Evolutionary conservation across 1,140 invertebrate species (phyloP), one percentile per base, ranked within the genome.

Genomic region (Drosophila willistoni): DNA sequence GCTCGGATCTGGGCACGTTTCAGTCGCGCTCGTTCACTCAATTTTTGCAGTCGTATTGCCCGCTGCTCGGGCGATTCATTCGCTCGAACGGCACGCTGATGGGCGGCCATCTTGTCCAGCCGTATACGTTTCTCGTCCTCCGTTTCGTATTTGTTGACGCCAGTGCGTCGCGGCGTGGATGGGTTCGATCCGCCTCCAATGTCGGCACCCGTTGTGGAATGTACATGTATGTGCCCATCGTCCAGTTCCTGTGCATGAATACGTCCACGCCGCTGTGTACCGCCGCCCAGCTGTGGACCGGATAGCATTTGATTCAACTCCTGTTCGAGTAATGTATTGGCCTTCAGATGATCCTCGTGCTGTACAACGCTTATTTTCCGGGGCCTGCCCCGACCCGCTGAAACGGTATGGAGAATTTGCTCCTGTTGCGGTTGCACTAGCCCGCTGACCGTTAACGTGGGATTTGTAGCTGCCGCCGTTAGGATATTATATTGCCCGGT

Each of bases 41-140:
- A 64, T 64, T 92, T 91, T 56, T 83, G 83, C 3, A 94, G 80
- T 1, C 94, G 92, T 3, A 77, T 39, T 5, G 92, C 90, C 0
- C 94, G 92, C 77, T 94, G 93, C 22, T 94, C 93, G 1, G 93
- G 93, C 17, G 92, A 92, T 73, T 94, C 93, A 65, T 94, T 94
- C 2, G 93, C 93, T 3, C 94, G 90, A 34, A 91, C 70, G 1
- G 80, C 77, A 9, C 91, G 71, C 73, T 92, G 91, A 66, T 91
- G 86, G 14, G 91, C 90, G 2, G 91, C 91, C 93, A 92, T 77
- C 90, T 92, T 68, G 90, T 93, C 66, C 29, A 92, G 62, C 0
- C 91, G 79, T 4, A 90, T 36, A 0, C 91, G 91, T 60, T 91
- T 91, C 71, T 92, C 91, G 3, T 91, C 90, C 25, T 92, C 90